phyloP scores from a whole-genome alignment of 2,797 vertebrate genomes.

The Triplophysa yarkandensis region DNA sequence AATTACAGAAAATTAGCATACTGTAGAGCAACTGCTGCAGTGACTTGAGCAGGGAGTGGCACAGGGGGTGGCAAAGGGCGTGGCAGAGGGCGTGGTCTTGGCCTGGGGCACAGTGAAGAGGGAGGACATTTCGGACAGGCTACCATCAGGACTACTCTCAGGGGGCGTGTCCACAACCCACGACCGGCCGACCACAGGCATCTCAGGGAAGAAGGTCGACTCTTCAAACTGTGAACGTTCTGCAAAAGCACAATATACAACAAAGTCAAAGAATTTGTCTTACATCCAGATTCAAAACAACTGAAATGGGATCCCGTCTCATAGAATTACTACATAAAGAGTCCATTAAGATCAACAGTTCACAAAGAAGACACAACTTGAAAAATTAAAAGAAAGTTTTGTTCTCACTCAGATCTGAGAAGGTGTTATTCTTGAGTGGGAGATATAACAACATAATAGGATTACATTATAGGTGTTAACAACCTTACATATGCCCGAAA shows the following conservation, averaged over 20 bases:
- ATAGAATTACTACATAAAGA: background rate
- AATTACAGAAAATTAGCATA: conserved; percentile 61
- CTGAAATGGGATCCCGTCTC: background rate
- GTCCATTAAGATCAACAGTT: background rate
- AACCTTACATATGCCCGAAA: conserved; percentile 6
- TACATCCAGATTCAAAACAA: background rate
- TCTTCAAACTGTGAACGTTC: conserved; percentile 78
- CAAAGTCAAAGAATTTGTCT: conserved; percentile 3
- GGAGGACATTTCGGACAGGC: conserved; percentile 64
- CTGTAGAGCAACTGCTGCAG: conserved; percentile 78
- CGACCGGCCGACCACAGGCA: conserved; percentile 65
- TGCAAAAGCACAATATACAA: conserved; percentile 58
- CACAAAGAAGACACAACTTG: background rate
- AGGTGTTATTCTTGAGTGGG: background rate
- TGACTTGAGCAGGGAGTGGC: conserved; percentile 71
- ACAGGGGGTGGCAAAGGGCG: conserved; percentile 68
- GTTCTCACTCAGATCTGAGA: background rate
- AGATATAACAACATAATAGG: conserved; percentile 5
- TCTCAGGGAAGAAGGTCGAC: conserved; percentile 67
- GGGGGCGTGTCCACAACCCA: conserved; percentile 75
- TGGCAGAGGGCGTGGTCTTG: conserved; percentile 60
- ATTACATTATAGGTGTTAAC: conserved; percentile 25
- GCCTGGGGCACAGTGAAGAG: conserved; percentile 78
- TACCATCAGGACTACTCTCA: conserved; percentile 57
- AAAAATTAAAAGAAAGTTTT: background rate